Conservation (phyloP, 2,113 vertebrate genomes). For the Microtus montanus region DNA sequence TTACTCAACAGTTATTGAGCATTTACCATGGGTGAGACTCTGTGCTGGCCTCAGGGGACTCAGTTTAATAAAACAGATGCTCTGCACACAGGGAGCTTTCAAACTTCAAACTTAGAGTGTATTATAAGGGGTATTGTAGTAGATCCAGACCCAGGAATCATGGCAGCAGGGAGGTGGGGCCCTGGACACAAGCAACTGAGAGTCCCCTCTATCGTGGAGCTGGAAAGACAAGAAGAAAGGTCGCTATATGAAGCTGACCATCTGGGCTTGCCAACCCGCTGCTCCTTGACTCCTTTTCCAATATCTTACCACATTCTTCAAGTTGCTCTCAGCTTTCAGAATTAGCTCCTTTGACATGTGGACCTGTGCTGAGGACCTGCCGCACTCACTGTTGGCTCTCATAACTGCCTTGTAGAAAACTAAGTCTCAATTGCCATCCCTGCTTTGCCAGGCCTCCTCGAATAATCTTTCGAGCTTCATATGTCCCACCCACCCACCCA, state of each 20-base stretch:
- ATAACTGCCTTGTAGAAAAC: neutral
- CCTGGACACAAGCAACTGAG: neutral
- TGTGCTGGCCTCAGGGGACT: neutral
- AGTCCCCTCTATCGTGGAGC: neutral
- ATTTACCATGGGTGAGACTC: neutral
- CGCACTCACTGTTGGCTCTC: neutral
- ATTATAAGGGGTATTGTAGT: neutral
- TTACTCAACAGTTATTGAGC: neutral
- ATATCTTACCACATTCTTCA: neutral
- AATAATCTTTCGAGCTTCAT: neutral
- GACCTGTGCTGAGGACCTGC: neutral
- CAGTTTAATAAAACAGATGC: neutral
- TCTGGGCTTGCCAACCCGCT: neutral
- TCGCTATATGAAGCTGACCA: neutral
- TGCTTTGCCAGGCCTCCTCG: neutral
- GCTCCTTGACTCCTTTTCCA: neutral
- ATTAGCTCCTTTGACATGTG: neutral
- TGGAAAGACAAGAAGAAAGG: neutral
- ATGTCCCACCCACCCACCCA: neutral
- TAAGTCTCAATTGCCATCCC: neutral
- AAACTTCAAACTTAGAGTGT: neutral
- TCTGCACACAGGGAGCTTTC: neutral
- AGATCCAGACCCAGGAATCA: neutral
- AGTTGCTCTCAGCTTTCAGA: neutral
- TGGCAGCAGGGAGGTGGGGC: neutral